Percentiles rank a stretch among this genome's conserved stretches.
Conservation (phyloP, 1,140 invertebrate species). For the Zaprionus nigranus region DNA sequence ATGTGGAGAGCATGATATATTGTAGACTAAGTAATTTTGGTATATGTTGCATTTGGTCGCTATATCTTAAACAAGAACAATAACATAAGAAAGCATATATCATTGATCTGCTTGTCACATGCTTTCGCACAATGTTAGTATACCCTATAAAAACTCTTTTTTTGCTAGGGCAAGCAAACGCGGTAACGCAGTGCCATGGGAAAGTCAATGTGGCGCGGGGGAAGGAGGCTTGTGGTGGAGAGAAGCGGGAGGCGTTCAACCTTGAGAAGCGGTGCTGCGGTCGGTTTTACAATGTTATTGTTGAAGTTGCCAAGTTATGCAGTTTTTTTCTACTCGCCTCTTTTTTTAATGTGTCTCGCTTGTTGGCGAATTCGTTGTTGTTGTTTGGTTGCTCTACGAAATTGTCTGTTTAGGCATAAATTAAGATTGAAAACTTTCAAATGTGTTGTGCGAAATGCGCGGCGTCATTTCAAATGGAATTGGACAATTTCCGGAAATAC, state of each 20-base stretch:
- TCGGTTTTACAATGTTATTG: conserved; percentile 56
- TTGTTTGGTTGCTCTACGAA: conserved; percentile 46
- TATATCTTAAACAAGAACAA: too few species aligned
- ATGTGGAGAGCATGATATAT: too few species aligned
- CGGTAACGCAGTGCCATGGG: conserved; percentile 49
- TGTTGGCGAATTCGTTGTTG: conserved; percentile 7
- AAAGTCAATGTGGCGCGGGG: conserved; percentile 54
- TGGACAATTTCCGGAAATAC: neutral
- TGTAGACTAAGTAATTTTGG: too few species aligned
- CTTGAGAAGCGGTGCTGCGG: conserved; percentile 55
- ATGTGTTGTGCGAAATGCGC: conserved; percentile 67
- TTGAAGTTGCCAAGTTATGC: conserved; percentile 75
- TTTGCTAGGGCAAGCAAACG: conserved; percentile 60
- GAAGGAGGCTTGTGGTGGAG: neutral
- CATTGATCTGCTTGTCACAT: neutral
- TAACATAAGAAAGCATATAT: too few species aligned
- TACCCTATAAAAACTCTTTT: conserved; percentile 37
- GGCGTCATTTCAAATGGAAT: conserved; percentile 15
- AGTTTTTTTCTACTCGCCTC: conserved; percentile 22
- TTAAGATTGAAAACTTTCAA: conserved; percentile 74
- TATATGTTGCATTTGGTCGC: too few species aligned
- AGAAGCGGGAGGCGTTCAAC: conserved; percentile 42
- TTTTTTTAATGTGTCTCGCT: conserved; percentile 44
- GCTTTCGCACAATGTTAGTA: neutral
- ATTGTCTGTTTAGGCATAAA: conserved; percentile 52